These are phyloP conservation scores for Petaurus breviceps DNA, from an alignment of 2,113 vertebrate genomes.

Conservation along the genomic window DNA sequence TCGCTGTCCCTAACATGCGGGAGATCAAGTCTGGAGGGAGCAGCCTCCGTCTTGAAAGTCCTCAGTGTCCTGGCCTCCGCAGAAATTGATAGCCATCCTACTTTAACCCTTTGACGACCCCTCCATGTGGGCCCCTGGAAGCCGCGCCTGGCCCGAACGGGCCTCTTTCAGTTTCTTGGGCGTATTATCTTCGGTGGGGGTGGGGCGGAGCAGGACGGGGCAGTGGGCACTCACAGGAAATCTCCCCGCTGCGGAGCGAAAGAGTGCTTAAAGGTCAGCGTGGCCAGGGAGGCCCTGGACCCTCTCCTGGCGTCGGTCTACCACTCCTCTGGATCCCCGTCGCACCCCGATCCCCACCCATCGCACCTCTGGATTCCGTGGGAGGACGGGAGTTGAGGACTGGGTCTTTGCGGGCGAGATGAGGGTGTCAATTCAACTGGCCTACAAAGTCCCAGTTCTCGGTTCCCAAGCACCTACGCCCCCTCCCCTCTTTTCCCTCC, in stretches of 20 bases:
- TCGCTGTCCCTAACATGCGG: not conserved
- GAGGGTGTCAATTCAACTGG: slow-evolving; percentile 94
- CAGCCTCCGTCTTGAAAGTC: not conserved
- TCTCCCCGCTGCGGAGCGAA: not conserved
- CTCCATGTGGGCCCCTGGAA: not conserved
- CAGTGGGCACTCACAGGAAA: not conserved
- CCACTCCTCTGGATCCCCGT: slow-evolving; percentile 18
- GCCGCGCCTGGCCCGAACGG: not conserved
- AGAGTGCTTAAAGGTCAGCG: not conserved
- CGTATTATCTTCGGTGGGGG: not conserved
- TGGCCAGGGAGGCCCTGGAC: not conserved
- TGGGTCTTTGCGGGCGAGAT: slow-evolving; percentile 99
- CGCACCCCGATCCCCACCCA: not conserved
- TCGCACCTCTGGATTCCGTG: not conserved
- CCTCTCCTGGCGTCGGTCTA: not conserved
- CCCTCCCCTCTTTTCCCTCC: not conserved
- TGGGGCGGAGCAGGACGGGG: not conserved
- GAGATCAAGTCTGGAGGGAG: not conserved
- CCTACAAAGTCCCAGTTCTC: slow-evolving; percentile 99
- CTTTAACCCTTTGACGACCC: not conserved
- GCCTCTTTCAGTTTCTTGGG: not conserved
- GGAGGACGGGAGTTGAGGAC: slow-evolving; percentile 86
- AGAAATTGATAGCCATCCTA: not conserved
- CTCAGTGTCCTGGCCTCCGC: not conserved
- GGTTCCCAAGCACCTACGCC: slow-evolving; percentile 84